Base-by-base conservation (phyloP, 2,888 invertebrate genomes). In the Drosophila cracens region DNA sequence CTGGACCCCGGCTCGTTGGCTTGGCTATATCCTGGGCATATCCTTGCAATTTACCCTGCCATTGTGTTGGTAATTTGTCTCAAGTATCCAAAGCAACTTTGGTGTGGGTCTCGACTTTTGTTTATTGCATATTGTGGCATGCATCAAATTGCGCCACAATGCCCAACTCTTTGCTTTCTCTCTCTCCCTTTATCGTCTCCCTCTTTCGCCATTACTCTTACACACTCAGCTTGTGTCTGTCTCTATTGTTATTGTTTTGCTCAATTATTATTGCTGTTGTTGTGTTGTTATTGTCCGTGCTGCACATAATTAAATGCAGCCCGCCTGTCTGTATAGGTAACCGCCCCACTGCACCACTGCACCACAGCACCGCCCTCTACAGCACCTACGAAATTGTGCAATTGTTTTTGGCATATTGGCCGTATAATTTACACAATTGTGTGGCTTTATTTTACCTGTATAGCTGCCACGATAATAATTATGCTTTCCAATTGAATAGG, bases 61-160 rank as follows among this genome's bases (percentile, higher is more conserved):
- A 74, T 71, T 76, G 78, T 79, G 76, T 76, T 77, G 70, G 90
- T 73, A 90, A 87, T 89, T 87, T 90, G 90, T 88, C 87, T 90
- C 90, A 74, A 90, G 72, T 89, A 89, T 69, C 86, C 68, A 29
- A 81, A 76, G 73, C 69, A 81, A 72, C 52, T 73, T 72, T 34
- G 18, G 18, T 21, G 13, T 10, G 10, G 13, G 29, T 18, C 38
- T 27, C 51, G 52, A 64, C 63, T 72, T 80, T 82, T 90, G 87
- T 87, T 87, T 87, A 89, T 83, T 77, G 74, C 74, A 72, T 82
- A 83, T 83, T 77, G 87, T 83, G 74, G 70, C 84, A 74, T 68
- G 72, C 72, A 73, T 56, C 59, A 53, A 73, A 83, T 83, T 83
- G 72, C 70, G 67, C 57, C 68, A 65, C 83, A 69, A 64, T 64